A percentile compares a stretch with the other conserved stretches of the same genome.
Conservation (phyloP, 2,797 vertebrate species). For the Hippocampus kuda region DNA sequence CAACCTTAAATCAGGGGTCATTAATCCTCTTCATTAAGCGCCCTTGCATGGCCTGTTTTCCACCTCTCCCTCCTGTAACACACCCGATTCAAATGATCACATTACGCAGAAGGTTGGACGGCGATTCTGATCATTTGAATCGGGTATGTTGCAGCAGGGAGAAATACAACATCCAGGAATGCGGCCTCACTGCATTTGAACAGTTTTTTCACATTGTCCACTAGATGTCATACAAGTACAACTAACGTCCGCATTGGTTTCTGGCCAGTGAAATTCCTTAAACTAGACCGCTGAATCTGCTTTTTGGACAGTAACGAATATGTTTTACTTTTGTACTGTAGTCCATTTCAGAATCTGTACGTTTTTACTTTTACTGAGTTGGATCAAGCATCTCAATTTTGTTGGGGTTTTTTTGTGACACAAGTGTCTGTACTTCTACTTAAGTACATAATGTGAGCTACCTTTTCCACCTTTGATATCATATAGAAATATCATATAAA, state of each 20-base stretch:
- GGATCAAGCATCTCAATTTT: background rate
- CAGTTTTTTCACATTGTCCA: slow-evolving; percentile 17
- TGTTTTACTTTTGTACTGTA: background rate
- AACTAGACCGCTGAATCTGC: no score
- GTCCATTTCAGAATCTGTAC: background rate
- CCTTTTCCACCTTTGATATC: background rate
- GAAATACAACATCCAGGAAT: no score
- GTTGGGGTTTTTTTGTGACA: background rate
- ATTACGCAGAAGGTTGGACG: no score
- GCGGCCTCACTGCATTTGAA: no score
- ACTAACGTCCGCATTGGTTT: slow-evolving; percentile 6
- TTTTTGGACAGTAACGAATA: no score
- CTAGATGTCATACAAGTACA: slow-evolving; percentile 47
- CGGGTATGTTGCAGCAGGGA: no score
- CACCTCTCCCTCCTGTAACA: no score
- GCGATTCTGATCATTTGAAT: no score
- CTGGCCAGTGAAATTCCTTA: background rate
- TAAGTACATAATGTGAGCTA: background rate
- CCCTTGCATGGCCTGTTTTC: no score
- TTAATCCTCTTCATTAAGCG: no score
- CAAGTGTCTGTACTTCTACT: background rate
- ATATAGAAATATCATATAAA: background rate
- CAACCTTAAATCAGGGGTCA: no score
- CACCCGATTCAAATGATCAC: no score
- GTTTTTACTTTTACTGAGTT: background rate